phyloP scores from a whole-genome alignment of 2,113 vertebrate species.

The Mobula hypostoma region DNA sequence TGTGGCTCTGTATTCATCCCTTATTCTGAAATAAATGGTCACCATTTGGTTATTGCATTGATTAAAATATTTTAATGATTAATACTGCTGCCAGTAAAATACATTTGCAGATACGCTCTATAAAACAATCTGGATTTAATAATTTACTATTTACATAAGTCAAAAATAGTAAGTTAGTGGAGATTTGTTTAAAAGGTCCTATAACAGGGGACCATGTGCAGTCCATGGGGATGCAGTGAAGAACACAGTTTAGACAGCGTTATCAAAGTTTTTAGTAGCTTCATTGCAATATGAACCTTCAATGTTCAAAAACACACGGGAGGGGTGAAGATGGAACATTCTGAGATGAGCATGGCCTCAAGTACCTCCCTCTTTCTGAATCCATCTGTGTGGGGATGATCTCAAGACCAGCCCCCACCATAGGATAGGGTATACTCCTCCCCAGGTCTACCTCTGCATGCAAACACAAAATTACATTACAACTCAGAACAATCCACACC shows the following conservation, averaged over 20 bases:
- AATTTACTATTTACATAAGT: conserved; percentile 73
- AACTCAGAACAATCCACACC: background rate
- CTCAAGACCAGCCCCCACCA: background rate
- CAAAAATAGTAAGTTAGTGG: conserved; percentile 54
- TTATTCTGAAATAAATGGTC: background rate
- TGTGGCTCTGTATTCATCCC: background rate
- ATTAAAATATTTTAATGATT: conserved; percentile 38
- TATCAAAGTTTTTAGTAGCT: background rate
- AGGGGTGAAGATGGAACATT: too few relatives aligned
- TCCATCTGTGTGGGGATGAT: background rate
- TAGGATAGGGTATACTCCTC: background rate
- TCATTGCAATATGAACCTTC: too few relatives aligned
- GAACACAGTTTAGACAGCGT: background rate
- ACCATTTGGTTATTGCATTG: background rate
- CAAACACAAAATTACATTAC: background rate
- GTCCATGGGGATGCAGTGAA: background rate
- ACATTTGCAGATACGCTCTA: conserved; percentile 61
- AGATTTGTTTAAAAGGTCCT: conserved; percentile 39
- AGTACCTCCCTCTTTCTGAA: too few relatives aligned
- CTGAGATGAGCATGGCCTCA: too few relatives aligned
- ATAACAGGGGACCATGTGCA: conserved; percentile 34
- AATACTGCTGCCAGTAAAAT: conserved; percentile 63
- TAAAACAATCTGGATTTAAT: conserved; percentile 71
- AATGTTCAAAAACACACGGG: too few relatives aligned
- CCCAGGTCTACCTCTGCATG: background rate